A percentile compares a stretch with the other conserved stretches of the same genome.
These are phyloP conservation scores for Glareola pratincola DNA, from an alignment of 2,113 vertebrate genomes.

Conservation along the genomic window DNA sequence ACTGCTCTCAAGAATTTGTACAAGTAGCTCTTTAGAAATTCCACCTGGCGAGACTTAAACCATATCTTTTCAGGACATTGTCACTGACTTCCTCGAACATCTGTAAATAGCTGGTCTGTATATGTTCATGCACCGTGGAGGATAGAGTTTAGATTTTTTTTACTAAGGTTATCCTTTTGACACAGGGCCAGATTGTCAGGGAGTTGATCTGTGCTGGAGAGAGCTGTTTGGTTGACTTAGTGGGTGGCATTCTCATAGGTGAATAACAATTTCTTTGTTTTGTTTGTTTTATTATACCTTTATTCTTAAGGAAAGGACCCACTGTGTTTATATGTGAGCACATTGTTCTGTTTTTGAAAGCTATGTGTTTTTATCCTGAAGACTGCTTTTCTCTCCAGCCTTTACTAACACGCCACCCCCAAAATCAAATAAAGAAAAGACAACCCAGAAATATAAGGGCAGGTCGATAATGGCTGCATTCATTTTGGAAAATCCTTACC, in stretches of 20 bases:
- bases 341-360: background rate
- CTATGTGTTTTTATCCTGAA: background rate
- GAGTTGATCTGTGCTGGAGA: background rate
- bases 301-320: background rate
- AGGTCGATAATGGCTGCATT: background rate
- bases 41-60: constrained; percentile 49
- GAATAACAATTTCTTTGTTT: constrained; percentile 56
- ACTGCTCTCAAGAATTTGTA: constrained; percentile 30
- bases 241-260: constrained; percentile 38
- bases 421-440: background rate
- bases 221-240: constrained; percentile 23
- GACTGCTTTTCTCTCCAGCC: background rate
- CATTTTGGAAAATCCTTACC: constrained; percentile 8
- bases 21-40: constrained; percentile 43
- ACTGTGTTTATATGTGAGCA: background rate
- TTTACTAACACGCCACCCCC: background rate
- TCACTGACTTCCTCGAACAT: constrained; percentile 23
- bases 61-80: constrained; percentile 32
- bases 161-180: constrained; percentile 41
- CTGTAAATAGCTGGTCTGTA: constrained; percentile 55
- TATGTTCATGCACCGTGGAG: constrained; percentile 57
- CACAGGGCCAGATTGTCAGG: constrained; percentile 32
- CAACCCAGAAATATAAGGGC: background rate
- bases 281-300: constrained; percentile 37
- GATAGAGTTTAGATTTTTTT: constrained; percentile 59